phyloP scores from a whole-genome alignment of 2,113 vertebrate species.

The Picathartes gymnocephalus region DNA sequence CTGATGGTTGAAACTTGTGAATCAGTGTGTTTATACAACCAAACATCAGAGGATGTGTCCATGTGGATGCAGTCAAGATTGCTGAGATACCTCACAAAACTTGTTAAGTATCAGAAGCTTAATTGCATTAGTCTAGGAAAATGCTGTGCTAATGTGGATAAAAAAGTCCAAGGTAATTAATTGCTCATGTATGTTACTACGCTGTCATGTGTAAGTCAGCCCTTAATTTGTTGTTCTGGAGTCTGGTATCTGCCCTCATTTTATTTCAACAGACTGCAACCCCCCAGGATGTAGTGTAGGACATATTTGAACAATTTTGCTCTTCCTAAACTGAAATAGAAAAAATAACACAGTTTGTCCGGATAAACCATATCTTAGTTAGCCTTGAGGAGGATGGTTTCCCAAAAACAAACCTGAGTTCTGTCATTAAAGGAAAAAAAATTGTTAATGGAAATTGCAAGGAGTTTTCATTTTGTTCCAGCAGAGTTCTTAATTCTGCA shows the following conservation, averaged over 20 bases:
- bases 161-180: not conserved
- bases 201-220: not conserved
- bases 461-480: conserved; percentile 17
- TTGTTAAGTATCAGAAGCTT: not conserved
- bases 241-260: not conserved
- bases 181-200: not conserved
- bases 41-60: not conserved
- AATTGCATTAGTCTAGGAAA: not conserved
- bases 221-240: not conserved
- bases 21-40: not conserved
- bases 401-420: not conserved
- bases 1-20: not conserved
- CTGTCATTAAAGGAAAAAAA: not conserved
- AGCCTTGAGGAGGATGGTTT: not conserved
- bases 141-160: not conserved
- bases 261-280: not conserved
- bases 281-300: not conserved
- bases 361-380: not conserved
- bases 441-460: not conserved
- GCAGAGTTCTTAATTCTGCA: conserved; percentile 17
- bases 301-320: not conserved
- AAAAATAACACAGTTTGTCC: not conserved
- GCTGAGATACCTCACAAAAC: not conserved
- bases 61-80: not conserved
- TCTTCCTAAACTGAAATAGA: not conserved